Evolutionary conservation across 92 coral and sea anemone species (phyloP).

Genomic region (Epizoanthus ramosus): DNA sequence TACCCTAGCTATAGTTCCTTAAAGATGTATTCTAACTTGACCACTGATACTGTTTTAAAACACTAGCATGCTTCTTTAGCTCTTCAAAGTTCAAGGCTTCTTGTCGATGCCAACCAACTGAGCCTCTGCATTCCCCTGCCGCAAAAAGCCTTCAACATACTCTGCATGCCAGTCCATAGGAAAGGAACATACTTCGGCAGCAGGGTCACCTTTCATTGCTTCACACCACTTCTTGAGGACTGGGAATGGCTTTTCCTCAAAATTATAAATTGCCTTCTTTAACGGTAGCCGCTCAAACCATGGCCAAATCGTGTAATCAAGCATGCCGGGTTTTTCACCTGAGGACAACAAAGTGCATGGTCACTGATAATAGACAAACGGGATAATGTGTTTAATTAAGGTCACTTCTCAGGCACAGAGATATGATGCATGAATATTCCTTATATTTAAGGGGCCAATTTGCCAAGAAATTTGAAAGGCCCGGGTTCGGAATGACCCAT

Average conservation of each 20-base stretch:
- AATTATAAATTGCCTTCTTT: neutral
- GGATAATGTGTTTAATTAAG: too few species aligned
- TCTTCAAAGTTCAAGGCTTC: neutral
- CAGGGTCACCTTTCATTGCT: conserved; percentile 65
- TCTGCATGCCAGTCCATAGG: conserved; percentile 54
- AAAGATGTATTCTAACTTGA: too few species aligned
- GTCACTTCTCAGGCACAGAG: too few species aligned
- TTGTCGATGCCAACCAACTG: conserved; percentile 40
- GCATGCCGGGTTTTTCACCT: conserved; percentile 79
- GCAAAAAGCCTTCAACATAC: conserved; percentile 34
- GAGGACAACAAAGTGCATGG: neutral
- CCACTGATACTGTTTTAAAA: too few species aligned
- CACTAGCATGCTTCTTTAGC: too few species aligned
- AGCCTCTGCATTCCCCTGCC: conserved; percentile 43
- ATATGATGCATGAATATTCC: too few species aligned
- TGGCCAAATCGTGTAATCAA: conserved; percentile 87
- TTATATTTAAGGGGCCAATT: too few species aligned
- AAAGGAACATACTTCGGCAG: conserved; percentile 54
- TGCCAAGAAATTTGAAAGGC: too few species aligned
- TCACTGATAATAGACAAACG: too few species aligned
- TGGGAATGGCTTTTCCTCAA: conserved; percentile 52
- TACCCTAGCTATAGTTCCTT: too few species aligned
- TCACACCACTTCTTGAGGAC: conserved; percentile 59
- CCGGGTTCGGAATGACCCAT: too few species aligned
- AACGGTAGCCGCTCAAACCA: conserved; percentile 70